These are phyloP conservation scores for Salminus brasiliensis DNA, from an alignment of 2,113 vertebrate species.

Conservation along the genomic window DNA sequence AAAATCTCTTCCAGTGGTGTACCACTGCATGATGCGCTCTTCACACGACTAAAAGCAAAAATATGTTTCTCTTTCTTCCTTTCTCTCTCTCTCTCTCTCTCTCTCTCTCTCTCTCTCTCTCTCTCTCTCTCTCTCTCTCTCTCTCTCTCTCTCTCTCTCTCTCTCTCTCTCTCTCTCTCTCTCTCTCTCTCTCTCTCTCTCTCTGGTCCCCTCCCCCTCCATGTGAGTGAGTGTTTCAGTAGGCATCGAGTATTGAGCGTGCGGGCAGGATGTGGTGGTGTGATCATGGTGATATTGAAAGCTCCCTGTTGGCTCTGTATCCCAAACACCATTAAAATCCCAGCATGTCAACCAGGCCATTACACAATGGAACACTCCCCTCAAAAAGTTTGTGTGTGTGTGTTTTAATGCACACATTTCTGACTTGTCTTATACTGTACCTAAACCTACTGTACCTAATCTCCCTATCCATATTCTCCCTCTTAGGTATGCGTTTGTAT, in stretches of 20 bases:
- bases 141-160: background rate
- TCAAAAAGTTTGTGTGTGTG: background rate
- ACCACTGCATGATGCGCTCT: background rate
- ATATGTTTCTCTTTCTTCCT: background rate
- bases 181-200: background rate
- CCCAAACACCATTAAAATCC: slow-evolving; percentile 22
- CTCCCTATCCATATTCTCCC: background rate
- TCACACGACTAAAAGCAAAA: background rate
- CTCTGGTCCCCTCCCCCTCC: too few species aligned
- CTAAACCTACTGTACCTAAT: background rate
- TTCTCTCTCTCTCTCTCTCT: background rate
- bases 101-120: background rate
- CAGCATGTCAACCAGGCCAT: slow-evolving; percentile 11
- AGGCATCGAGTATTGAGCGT: slow-evolving; percentile 11
- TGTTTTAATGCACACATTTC: background rate
- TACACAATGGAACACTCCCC: background rate
- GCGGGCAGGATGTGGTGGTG: slow-evolving; percentile 26
- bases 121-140: background rate
- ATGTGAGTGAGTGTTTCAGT: background rate
- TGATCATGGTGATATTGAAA: slow-evolving; percentile 28
- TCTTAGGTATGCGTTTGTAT: too few species aligned
- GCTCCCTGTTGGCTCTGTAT: slow-evolving; percentile 5
- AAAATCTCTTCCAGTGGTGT: slow-evolving; percentile 14
- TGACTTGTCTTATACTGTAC: too few species aligned
- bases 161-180: background rate